A percentile compares a stretch with the other conserved stretches of the same genome.
Evolutionary conservation across 2,113 vertebrate species (phyloP).

Genomic region (Rhegmatorhina hoffmannsi): DNA sequence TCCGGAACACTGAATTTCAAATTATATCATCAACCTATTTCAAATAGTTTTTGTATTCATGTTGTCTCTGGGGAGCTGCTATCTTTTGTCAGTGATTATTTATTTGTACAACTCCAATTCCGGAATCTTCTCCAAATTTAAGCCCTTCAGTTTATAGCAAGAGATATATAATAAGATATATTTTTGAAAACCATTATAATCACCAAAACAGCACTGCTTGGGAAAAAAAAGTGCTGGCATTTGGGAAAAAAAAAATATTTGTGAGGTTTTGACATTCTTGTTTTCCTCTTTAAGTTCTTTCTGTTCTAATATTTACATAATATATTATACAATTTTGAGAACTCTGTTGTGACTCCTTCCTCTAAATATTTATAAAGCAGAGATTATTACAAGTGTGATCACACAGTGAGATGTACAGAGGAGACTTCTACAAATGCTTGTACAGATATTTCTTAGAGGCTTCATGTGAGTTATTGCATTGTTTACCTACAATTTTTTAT

Average conservation of each 20-base stretch:
- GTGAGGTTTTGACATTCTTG: neutral
- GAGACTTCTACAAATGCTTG: neutral
- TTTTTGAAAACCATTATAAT: neutral
- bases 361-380: neutral
- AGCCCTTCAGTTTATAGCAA: neutral
- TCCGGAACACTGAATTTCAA: neutral
- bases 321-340: neutral
- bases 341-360: neutral
- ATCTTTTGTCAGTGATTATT: neutral
- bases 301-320: neutral
- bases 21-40: neutral
- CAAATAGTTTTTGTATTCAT: neutral
- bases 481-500: neutral
- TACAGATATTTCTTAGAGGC: neutral
- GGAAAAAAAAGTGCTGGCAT: rapidly evolving
- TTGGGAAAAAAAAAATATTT: neutral
- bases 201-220: neutral
- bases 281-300: neutral
- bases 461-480: neutral
- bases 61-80: neutral
- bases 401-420: neutral
- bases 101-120: neutral
- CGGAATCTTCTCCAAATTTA: neutral
- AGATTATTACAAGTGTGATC: neutral
- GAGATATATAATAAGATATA: neutral